phyloP scores from a whole-genome alignment of 2,797 vertebrate genomes.

The Circus cinereus region DNA sequence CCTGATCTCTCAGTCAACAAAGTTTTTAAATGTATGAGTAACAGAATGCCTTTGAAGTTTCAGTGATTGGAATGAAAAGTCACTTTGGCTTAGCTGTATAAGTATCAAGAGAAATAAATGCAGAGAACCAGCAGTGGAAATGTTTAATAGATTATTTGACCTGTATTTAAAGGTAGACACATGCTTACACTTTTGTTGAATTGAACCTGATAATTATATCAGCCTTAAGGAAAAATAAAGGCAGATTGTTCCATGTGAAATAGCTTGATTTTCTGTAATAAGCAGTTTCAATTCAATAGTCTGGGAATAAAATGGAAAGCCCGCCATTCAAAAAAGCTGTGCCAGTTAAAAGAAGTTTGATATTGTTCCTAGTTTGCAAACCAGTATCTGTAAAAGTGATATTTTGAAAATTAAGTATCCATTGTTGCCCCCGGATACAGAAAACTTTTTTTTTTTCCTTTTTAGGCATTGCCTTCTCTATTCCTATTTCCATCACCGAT shows the following conservation, averaged over 20 bases:
- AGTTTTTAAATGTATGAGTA: background rate
- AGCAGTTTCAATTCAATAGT: background rate
- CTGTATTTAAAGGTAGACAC: background rate
- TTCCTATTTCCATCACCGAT: background rate
- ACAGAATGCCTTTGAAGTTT: background rate
- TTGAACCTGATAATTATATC: background rate
- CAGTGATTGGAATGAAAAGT: background rate
- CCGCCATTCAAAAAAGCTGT: background rate
- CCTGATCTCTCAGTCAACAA: background rate
- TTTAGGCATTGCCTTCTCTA: background rate
- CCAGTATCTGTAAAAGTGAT: background rate
- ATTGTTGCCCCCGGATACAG: background rate
- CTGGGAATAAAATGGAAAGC: background rate
- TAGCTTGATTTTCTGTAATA: background rate
- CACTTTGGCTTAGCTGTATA: background rate
- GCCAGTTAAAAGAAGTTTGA: background rate
- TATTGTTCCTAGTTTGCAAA: background rate
- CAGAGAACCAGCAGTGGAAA: background rate
- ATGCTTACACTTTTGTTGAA: background rate
- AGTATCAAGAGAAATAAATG: background rate
- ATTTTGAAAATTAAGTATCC: background rate
- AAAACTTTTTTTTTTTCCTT: background rate
- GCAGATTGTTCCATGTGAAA: background rate
- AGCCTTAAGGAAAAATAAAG: background rate
- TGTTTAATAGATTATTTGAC: background rate